Base-by-base conservation (phyloP, 2,113 vertebrate species). In the Xenotilapia leptura region DNA sequence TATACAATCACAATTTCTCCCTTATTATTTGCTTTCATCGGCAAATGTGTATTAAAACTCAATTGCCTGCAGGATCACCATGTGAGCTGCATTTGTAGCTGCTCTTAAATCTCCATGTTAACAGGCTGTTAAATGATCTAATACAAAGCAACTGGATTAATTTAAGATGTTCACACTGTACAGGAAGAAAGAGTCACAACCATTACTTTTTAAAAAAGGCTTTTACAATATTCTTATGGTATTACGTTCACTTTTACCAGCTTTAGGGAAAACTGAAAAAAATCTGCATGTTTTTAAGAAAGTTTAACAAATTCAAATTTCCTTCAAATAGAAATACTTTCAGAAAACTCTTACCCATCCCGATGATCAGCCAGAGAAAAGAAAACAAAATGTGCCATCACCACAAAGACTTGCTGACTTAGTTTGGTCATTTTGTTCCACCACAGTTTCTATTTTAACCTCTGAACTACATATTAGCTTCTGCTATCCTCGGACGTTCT, bases 391-490 rank as follows among this genome's bases (percentile, higher is more conserved):
- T 87, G 85, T 56, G 83, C n/a, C 54, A 65, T 58, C 62, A 83
- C 58, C 49, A 87, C 40, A 36, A 92, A 88, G 15, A 93, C 5
- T 53, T 6, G 36, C 11, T 9, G 49, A 11, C 83, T 86, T 54
- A 81, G 62, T 70, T 84, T 80, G 26, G 47, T 92, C 91, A 94
- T 96, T 89, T 89, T 93, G 75, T 89, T 86, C 89, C 51, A 60
- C 75, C 42, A 28, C 33, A 15, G 36, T 56, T 84, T 82, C 53
- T 79, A 3, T 56, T 7, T 6, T 7, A 60, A 70, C 21, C 14
- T 12, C 77, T 80, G 15, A 85, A 14, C 58, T 42, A 88, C 94
- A 94, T 94, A 83, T 85, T 92, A 88, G 45, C 80, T 7, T 10
- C 65, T 19, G 53, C 83, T 47, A 4, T 82, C 19, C n/a, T 77